Percentiles rank a stretch among this genome's conserved stretches.
These are phyloP conservation scores for Danio albolineatus DNA, from an alignment of 2,797 vertebrate genomes.

Conservation along the genomic window DNA sequence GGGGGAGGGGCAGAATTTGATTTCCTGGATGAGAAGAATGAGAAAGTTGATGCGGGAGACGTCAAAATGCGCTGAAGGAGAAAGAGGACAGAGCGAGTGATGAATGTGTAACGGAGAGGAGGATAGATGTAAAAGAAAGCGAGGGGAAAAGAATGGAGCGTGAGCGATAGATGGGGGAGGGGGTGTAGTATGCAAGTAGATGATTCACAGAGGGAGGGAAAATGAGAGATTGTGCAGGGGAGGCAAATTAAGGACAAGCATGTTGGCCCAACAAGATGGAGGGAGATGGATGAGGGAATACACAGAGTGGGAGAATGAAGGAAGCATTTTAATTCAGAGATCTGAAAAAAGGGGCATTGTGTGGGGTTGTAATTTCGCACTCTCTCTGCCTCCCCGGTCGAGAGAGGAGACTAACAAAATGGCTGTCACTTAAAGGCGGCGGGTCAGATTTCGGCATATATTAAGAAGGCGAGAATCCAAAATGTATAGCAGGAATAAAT, in stretches of 20 bases:
- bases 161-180: conserved; percentile 2
- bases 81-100: conserved; percentile 36
- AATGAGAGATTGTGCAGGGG: conserved; percentile 39
- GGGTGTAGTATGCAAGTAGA: conserved; percentile 28
- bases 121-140: conserved; percentile 13
- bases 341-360: conserved; percentile 44
- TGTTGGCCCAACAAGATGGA: conserved; percentile 56
- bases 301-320: conserved; percentile 28
- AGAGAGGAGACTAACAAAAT: conserved; percentile 58
- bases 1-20: conserved; percentile 21
- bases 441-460: conserved; percentile 53
- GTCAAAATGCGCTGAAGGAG: conserved; percentile 14
- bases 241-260: conserved; percentile 58
- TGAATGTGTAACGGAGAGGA: conserved; percentile 27
- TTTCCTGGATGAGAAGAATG: conserved; percentile 27
- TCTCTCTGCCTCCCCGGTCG: neutral
- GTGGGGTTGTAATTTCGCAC: conserved; percentile 31
- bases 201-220: conserved; percentile 33
- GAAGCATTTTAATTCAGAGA: conserved; percentile 45
- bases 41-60: conserved; percentile 30
- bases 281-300: conserved; percentile 47
- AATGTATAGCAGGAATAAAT: conserved; percentile 11
- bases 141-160: conserved; percentile 1
- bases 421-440: conserved; percentile 65
- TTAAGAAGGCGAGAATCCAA: conserved; percentile 27